Conservation (phyloP, 2,113 vertebrate species). For the Haemorhous mexicanus region DNA sequence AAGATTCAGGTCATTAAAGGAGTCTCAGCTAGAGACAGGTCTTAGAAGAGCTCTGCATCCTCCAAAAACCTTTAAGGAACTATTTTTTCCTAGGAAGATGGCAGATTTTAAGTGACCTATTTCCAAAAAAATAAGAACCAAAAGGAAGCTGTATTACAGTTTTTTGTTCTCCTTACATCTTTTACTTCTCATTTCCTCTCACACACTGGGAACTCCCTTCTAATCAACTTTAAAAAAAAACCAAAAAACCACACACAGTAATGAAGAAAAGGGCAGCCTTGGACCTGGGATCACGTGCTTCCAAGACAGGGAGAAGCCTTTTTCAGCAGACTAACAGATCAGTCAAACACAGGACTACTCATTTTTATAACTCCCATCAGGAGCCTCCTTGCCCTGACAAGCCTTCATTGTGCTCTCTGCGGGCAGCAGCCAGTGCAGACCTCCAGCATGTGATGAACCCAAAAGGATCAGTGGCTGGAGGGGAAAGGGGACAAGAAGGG, state of each 20-base stretch:
- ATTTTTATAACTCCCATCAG: not conserved
- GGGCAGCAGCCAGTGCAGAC: not conserved
- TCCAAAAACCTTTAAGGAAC: not conserved
- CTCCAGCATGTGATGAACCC: constrained; percentile 14
- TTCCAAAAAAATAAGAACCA: not conserved
- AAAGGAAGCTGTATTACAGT: not conserved
- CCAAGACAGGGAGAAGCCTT: not conserved
- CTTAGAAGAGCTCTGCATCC: not conserved
- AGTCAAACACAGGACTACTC: not conserved
- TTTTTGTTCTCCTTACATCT: not conserved
- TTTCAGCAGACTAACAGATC: not conserved
- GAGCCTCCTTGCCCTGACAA: constrained; percentile 24
- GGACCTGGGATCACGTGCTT: not conserved
- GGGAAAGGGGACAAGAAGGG: not conserved
- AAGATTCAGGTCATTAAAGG: not conserved
- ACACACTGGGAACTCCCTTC: not conserved
- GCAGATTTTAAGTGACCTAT: not conserved
- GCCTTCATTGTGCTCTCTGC: constrained; percentile 9
- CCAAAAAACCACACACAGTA: not conserved
- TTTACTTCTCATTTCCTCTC: not conserved
- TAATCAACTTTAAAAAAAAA: not conserved
- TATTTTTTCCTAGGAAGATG: not conserved
- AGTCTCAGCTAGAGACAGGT: not conserved
- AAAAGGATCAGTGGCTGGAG: not conserved
- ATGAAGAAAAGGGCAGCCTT: not conserved